Conservation (phyloP, 92 coral and sea anemone species). For the Hydrozoanthus gracilis region DNA sequence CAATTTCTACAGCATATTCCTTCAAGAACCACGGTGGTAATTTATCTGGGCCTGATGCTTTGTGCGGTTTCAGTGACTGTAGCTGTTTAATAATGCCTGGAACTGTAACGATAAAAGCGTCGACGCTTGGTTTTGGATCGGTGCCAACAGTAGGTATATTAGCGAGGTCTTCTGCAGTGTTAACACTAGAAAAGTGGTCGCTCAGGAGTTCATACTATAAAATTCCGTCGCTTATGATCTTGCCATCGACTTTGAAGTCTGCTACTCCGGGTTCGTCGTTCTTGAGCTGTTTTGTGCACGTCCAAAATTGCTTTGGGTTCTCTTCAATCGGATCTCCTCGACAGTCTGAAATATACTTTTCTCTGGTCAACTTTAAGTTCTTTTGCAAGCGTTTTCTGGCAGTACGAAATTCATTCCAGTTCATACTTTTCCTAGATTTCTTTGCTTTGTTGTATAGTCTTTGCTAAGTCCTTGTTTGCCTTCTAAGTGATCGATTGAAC, state of each 20-base stretch:
- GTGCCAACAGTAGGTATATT: slow-evolving; percentile 35
- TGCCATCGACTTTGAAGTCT: slow-evolving; percentile 43
- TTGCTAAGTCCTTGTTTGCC: slow-evolving; percentile 51
- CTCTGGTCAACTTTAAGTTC: slow-evolving; percentile 42
- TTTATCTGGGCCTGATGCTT: slow-evolving; percentile 67
- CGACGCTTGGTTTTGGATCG: slow-evolving; percentile 43
- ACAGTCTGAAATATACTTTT: slow-evolving; percentile 28
- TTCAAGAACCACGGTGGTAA: slow-evolving; percentile 77
- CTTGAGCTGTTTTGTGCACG: background rate
- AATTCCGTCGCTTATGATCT: slow-evolving; percentile 51
- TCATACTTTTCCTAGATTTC: slow-evolving; percentile 36
- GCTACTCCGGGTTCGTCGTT: background rate
- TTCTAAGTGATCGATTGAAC: slow-evolving; percentile 47
- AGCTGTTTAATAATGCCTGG: slow-evolving; percentile 58
- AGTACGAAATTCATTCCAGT: slow-evolving; percentile 48
- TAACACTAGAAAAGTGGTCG: slow-evolving; percentile 59
- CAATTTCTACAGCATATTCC: slow-evolving; percentile 9
- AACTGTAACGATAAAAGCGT: slow-evolving; percentile 40
- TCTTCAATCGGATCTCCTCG: slow-evolving; percentile 44
- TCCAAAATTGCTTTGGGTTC: slow-evolving; percentile 49
- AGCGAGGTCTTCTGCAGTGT: slow-evolving; percentile 54
- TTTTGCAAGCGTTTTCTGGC: slow-evolving; percentile 56
- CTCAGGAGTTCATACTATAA: slow-evolving; percentile 57
- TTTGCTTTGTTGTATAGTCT: slow-evolving; percentile 61
- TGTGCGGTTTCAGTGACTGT: slow-evolving; percentile 44